Evolutionary conservation across 1,140 invertebrate genomes (phyloP).

Genomic region (Neocloeon triangulifer): DNA sequence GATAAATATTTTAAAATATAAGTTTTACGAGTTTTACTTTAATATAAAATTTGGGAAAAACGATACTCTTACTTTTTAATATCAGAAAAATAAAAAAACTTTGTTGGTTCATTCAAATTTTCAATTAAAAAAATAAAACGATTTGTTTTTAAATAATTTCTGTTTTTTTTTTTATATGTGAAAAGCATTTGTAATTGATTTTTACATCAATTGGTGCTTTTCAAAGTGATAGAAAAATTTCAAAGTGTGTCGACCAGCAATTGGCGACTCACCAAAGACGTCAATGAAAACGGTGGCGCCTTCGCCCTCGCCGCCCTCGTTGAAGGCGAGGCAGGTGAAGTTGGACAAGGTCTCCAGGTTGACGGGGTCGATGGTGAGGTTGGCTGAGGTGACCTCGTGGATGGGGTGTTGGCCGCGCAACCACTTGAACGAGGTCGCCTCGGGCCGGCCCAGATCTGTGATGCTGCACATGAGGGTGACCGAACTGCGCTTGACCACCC

Average conservation of each 20-base stretch:
- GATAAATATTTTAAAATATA: no score
- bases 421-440: conserved; percentile 51
- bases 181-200: no score
- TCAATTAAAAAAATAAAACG: conserved; percentile 3
- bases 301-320: conserved; percentile 54
- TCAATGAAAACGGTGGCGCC: conserved; percentile 46
- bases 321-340: conserved; percentile 66
- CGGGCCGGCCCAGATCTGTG: conserved; percentile 52
- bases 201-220: no score
- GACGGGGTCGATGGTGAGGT: conserved; percentile 56
- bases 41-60: no score
- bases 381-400: conserved; percentile 41
- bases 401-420: conserved; percentile 45
- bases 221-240: no score
- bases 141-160: no score
- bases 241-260: no score
- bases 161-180: no score
- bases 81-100: no score
- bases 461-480: conserved; percentile 61
- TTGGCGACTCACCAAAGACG: conserved; percentile 45
- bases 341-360: conserved; percentile 60
- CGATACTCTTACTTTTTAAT: no score
- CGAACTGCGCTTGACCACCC: conserved; percentile 54
- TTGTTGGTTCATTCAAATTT: no score
- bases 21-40: no score